Conservation (phyloP, 2,113 vertebrate species). For the Dendrocopos noguchii region DNA sequence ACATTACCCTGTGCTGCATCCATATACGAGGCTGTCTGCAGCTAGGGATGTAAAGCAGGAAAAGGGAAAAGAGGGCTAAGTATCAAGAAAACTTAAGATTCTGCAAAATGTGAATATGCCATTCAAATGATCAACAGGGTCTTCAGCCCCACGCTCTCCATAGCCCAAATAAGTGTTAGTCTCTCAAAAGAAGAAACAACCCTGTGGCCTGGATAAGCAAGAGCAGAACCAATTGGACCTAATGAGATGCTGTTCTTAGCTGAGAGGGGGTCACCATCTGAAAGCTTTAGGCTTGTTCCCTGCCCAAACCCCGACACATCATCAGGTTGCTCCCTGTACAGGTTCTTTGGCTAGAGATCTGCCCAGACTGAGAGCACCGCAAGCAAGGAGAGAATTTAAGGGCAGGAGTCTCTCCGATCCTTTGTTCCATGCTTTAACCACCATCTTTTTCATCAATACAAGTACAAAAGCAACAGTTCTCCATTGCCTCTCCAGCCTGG, state of each 20-base stretch:
- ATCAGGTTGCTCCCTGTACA: neutral
- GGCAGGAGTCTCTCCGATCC: neutral
- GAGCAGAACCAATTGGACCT: neutral
- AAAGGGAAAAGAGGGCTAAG: neutral
- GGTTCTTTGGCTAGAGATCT: neutral
- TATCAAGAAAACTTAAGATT: neutral
- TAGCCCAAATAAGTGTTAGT: neutral
- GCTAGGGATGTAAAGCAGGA: neutral
- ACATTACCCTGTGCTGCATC: neutral
- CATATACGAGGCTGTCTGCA: neutral
- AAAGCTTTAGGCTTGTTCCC: neutral
- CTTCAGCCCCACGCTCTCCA: neutral
- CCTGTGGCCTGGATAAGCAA: neutral
- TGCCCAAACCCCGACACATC: neutral
- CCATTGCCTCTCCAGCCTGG: neutral
- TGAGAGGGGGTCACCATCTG: neutral
- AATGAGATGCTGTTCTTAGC: neutral
- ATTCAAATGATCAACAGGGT: neutral
- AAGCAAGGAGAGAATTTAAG: neutral
- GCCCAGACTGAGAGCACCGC: neutral
- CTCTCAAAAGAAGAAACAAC: neutral
- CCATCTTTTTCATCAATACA: slow-evolving; percentile 32
- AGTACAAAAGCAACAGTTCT: slow-evolving; percentile 48
- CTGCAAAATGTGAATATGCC: neutral
- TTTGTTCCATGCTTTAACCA: slow-evolving; percentile 33